phyloP scores from a whole-genome alignment of 2,113 vertebrate genomes.

The Paradoxurus hermaphroditus region DNA sequence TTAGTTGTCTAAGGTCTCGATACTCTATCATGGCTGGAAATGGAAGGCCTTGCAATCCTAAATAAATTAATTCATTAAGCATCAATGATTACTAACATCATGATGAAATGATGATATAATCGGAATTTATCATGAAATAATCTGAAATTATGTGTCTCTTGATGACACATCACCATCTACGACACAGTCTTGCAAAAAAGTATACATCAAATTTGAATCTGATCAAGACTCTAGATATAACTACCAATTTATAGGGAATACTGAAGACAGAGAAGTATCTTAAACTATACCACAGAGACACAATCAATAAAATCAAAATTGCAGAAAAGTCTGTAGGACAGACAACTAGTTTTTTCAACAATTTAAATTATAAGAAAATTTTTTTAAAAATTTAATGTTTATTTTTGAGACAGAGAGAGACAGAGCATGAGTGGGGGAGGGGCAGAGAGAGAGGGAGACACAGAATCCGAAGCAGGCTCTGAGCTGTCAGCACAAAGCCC shows the following conservation, averaged over 20 bases:
- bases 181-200: neutral
- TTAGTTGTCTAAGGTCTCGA: neutral
- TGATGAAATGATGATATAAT: too few relatives aligned
- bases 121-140: too few relatives aligned
- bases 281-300: neutral
- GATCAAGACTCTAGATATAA: neutral
- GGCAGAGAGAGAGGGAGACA: too few relatives aligned
- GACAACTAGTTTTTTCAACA: neutral
- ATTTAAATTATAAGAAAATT: constrained; percentile 30
- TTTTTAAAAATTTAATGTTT: too few relatives aligned
- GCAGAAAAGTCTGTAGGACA: neutral
- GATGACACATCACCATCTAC: neutral
- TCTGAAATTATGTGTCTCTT: neutral
- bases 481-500: too few relatives aligned
- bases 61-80: neutral
- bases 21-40: neutral
- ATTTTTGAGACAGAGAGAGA: too few relatives aligned
- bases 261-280: neutral
- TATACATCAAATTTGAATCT: neutral
- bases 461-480: too few relatives aligned
- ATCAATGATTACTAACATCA: neutral
- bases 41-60: neutral
- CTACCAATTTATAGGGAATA: neutral
- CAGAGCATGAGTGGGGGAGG: too few relatives aligned
- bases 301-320: constrained; percentile 9